Conservation (phyloP, 1,140 invertebrate genomes). For the Megalonaias nervosa region DNA sequence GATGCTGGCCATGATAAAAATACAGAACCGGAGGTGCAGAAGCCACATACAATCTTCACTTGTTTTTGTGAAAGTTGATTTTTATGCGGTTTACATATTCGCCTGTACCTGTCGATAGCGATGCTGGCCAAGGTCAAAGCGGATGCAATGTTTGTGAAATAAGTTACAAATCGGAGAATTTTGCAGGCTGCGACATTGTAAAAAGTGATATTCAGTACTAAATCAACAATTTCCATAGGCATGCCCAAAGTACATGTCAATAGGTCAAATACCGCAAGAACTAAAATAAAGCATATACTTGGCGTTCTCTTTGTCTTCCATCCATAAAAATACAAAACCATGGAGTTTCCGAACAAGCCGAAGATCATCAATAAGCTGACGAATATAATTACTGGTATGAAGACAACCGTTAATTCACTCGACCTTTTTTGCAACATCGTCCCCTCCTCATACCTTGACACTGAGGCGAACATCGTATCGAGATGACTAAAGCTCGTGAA, state of each 20-base stretch:
- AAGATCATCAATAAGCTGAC: conserved; percentile 33
- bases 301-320: conserved; percentile 25
- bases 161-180: conserved; percentile 38
- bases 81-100: conserved; percentile 41
- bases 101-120: conserved; percentile 43
- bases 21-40: background rate
- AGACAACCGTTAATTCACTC: conserved; percentile 16
- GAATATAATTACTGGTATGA: conserved; percentile 38
- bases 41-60: conserved; percentile 14
- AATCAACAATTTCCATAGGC: conserved; percentile 50
- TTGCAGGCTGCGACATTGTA: conserved; percentile 42
- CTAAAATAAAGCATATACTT: conserved; percentile 40
- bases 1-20: conserved; percentile 21
- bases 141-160: conserved; percentile 40
- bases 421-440: too few relatives aligned
- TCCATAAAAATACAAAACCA: conserved; percentile 38
- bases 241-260: conserved; percentile 40
- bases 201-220: conserved; percentile 45
- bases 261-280: conserved; percentile 45
- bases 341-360: conserved; percentile 25
- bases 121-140: conserved; percentile 42
- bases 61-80: conserved; percentile 36
- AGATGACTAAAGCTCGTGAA: too few relatives aligned
- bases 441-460: too few relatives aligned
- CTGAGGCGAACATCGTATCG: too few relatives aligned